Evolutionary conservation across 2,797 vertebrate species (phyloP).

Genomic region (Carapus acus): DNA sequence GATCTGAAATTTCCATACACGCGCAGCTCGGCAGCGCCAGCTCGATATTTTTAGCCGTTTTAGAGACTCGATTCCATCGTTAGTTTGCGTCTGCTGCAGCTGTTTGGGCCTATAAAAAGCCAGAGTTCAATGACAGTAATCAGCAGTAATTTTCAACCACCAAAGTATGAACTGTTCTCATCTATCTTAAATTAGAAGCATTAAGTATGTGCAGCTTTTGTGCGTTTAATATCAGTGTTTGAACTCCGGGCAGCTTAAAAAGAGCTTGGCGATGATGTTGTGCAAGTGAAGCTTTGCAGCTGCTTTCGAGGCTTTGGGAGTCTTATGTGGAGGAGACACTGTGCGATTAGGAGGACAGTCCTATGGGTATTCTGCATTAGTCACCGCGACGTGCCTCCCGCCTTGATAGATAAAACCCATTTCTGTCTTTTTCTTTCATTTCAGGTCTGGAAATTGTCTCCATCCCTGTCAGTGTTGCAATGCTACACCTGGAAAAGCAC

Average conservation of each 20-base stretch:
- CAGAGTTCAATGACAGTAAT: constrained; percentile 40
- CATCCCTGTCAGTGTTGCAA: too few species aligned
- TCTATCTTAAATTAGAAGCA: constrained; percentile 12
- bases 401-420: too few species aligned
- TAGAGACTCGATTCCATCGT: constrained; percentile 15
- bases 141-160: constrained; percentile 32
- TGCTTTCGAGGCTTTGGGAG: neutral
- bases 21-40: neutral
- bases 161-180: constrained; percentile 11
- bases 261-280: too few species aligned
- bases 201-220: constrained; percentile 4
- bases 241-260: neutral
- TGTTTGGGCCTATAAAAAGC: constrained; percentile 29
- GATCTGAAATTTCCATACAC: neutral
- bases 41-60: constrained; percentile 7
- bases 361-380: neutral
- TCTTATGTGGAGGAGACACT: too few species aligned
- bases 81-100: constrained; percentile 49
- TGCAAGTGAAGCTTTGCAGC: neutral
- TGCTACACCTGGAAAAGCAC: too few species aligned
- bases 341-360: neutral
- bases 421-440: too few species aligned
- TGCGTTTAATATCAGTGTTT: constrained; percentile 7
- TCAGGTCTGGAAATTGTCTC: too few species aligned
- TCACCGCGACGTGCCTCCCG: too few species aligned